Evolutionary conservation across 2,888 invertebrate species (phyloP), one percentile per base, ranked within the genome.

Genomic region (Alloscopus bannaensis): DNA sequence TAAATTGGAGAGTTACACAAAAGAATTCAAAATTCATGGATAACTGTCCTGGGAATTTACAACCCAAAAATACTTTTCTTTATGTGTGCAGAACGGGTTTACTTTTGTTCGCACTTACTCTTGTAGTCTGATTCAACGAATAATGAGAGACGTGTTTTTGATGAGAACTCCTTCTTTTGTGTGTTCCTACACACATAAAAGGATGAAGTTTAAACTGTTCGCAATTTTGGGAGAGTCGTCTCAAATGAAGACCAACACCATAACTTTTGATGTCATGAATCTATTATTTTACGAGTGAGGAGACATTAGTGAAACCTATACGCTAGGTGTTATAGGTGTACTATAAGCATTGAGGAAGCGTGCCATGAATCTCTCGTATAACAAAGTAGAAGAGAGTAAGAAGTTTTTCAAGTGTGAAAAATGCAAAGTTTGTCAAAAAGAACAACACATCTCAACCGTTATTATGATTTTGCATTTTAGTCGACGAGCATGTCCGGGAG

Each of bases 21-120:
- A 69, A 69, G 57, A 52, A 40, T 26, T 72, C 50, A 16, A 57
- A 50, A 72, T 50, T 72, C 71, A 72, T 72, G 71, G 71, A 72
- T 72, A 72, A 64, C 62, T 50, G 71, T 72, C 71, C 62, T 72
- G 71, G 71, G 71, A 72, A 62, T n/a, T n/a, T n/a, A n/a, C n/a
- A n/a, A n/a, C n/a, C n/a, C n/a, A n/a, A n/a, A n/a, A n/a, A n/a
- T n/a, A n/a, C n/a, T n/a, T n/a, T n/a, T n/a, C n/a, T n/a, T n/a
- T n/a, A n/a, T n/a, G n/a, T n/a, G n/a, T n/a, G n/a, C n/a, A n/a
- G n/a, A n/a, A n/a, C n/a, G n/a, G n/a, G n/a, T n/a, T n/a, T n/a
- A n/a, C n/a, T n/a, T n/a, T n/a, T n/a, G n/a, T n/a, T n/a, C n/a
- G n/a, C n/a, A n/a, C n/a, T n/a, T n/a, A n/a, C n/a, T n/a, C n/a